Evolutionary conservation across 2,888 invertebrate species (phyloP), one percentile per base, ranked within the genome.

Genomic region (Notodonta dromedarius): DNA sequence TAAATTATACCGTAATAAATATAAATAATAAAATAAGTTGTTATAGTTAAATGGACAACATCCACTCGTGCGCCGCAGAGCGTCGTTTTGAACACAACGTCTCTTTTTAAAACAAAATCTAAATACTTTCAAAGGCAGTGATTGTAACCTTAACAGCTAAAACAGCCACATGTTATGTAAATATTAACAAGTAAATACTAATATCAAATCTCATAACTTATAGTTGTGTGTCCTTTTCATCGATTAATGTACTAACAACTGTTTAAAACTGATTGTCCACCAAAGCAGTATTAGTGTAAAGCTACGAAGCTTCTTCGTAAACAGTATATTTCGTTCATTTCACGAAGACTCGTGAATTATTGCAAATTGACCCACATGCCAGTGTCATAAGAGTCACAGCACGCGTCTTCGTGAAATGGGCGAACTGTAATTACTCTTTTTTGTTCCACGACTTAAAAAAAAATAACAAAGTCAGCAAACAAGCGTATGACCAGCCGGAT

Each of bases 121-220:
- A 59, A 69, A 72, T 72, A 71, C 66, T 69, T 66, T 63, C 16
- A 50, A 58, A 60, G 71, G 71, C 71, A 72, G 73, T 72, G 69
- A 61, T 65, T 51, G 53, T 48, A 60, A 54, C 14, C 57, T 69
- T 72, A 70, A 52, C 42, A 62, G n/a, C 69, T 70, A 71, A 58
- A 56, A 68, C 72, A 71, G 70, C 69, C 70, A 65, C 59, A 61
- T 63, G 4, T 61, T 50, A 63, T 61, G 63, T 66, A 54, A 11
- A 67, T 56, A 61, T 66, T 59, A 57, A 42, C 53, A 53, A 54
- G n/a, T 13, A 44, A 62, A 60, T 59, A 57, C 59, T 65, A 62
- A 56, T 59, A 63, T 56, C 51, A 70, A 63, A 59, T 66, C 58
- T 58, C 59, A 57, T 51, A 50, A 53, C 13, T 46, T 24, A 58